Conservation (phyloP, 2,888 invertebrate species). For the Zaprionus bogoriensis region DNA sequence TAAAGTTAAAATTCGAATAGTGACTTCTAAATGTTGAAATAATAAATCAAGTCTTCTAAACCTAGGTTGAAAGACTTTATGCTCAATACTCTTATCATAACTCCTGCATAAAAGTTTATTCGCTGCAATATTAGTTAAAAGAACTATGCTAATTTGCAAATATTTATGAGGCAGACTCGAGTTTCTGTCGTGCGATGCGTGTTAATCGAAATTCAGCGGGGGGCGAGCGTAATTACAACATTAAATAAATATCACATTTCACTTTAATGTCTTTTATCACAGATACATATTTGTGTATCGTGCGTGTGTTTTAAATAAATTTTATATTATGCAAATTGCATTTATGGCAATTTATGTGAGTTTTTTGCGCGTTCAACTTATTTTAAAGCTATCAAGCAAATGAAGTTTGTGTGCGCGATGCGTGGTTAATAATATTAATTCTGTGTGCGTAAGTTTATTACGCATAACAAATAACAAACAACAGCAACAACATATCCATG, state of each 20-base stretch:
- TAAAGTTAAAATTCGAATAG: no score
- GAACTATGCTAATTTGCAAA: neutral
- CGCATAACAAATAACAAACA: constrained; percentile 52
- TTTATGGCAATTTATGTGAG: constrained; percentile 44
- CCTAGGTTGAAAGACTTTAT: neutral
- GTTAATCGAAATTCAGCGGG: constrained; percentile 15
- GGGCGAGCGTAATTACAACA: constrained; percentile 29
- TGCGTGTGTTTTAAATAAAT: neutral
- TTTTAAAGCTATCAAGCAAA: constrained; percentile 67
- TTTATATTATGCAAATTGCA: constrained; percentile 65
- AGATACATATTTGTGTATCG: constrained; percentile 4
- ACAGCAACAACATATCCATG: constrained; percentile 44
- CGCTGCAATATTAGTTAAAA: neutral
- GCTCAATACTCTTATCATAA: neutral
- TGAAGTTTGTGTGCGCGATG: constrained; percentile 59
- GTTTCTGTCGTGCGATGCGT: neutral
- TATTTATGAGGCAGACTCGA: no score
- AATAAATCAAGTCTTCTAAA: no score
- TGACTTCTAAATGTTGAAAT: no score
- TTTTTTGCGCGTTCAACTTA: constrained; percentile 11
- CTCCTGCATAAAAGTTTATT: neutral
- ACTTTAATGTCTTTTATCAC: constrained; percentile 5
- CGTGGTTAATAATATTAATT: constrained; percentile 71
- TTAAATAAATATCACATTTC: constrained; percentile 47
- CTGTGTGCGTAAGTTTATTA: constrained; percentile 74